Evolutionary conservation across 2,888 invertebrate species (phyloP), one percentile per base, ranked within the genome.

Genomic region (Octodonta nipae): DNA sequence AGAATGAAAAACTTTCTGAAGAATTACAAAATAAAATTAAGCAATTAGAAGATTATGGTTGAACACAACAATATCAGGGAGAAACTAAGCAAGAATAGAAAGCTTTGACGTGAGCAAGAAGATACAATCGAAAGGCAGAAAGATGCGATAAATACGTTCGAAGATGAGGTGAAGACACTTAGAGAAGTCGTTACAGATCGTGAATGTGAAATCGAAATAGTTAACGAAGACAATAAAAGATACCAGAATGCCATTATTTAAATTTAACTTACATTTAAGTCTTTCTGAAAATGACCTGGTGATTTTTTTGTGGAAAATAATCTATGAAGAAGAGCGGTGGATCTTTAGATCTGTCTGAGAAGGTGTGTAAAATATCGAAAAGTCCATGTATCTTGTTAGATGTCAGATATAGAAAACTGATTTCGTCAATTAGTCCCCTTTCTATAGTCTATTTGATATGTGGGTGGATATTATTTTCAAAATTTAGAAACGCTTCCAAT

Each of bases 201-300:
- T 37, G 70, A 66, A 45, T 68, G 63, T 2, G 73, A 70, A 43
- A 64, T 71, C 36, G 68, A 71, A 36, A 68, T 68, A 22, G 46
- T 69, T 1, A 60, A 67, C 24, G 70, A 70, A 42, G 33, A 69
- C 26, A 61, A 66, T 1, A 62, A 63, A 30, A 51, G 60, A 2
- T 70, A 67, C 45, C 67, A 70, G 36, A 66, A 64, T 30, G 69
- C 71, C 41, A 63, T 70, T 33, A n/a, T n/a, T n/a, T n/a, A n/a
- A n/a, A n/a, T n/a, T n/a, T n/a, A n/a, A n/a, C n/a, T n/a, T n/a
- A n/a, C n/a, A n/a, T n/a, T n/a, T n/a, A n/a, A n/a, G n/a, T n/a
- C n/a, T n/a, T n/a, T n/a, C n/a, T n/a, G n/a, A n/a, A n/a, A n/a
- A n/a, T n/a, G n/a, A n/a, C n/a, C n/a, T n/a, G n/a, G n/a, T n/a